Percentiles rank a stretch among this genome's conserved stretches.
Evolutionary conservation across 2,113 vertebrate species (phyloP).

Genomic region (Phrynocephalus versicolor): DNA sequence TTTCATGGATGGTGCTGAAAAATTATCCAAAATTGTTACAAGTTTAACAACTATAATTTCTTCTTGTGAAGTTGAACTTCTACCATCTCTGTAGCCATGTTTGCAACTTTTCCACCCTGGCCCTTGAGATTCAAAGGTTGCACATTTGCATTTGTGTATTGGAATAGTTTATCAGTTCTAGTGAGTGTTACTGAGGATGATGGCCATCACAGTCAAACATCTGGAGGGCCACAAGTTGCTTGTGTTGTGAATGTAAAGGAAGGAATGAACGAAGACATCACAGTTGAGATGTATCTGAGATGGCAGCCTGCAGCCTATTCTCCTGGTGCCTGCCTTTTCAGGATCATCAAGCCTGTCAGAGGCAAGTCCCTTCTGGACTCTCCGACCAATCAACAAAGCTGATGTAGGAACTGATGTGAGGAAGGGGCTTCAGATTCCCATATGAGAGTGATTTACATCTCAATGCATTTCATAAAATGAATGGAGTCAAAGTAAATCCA

Average conservation of each 20-base stretch:
- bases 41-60: no score
- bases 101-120: no score
- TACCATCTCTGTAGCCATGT: no score
- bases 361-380: not conserved
- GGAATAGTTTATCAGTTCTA: no score
- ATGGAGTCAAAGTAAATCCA: constrained; percentile 65
- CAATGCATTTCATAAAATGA: constrained; percentile 68
- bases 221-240: not conserved
- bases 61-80: no score
- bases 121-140: no score
- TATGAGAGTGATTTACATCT: constrained; percentile 58
- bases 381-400: constrained; percentile 7
- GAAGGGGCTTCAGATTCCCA: not conserved
- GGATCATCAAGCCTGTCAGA: not conserved
- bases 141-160: no score
- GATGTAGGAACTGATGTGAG: not conserved
- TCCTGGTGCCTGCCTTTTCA: not conserved
- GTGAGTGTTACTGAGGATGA: no score
- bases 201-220: not conserved
- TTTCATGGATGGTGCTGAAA: no score
- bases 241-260: no score
- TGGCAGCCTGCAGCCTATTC: no score
- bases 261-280: not conserved
- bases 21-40: no score
- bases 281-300: not conserved